Conservation (phyloP, 2,888 invertebrate species). For the Macrophya alboannulata region DNA sequence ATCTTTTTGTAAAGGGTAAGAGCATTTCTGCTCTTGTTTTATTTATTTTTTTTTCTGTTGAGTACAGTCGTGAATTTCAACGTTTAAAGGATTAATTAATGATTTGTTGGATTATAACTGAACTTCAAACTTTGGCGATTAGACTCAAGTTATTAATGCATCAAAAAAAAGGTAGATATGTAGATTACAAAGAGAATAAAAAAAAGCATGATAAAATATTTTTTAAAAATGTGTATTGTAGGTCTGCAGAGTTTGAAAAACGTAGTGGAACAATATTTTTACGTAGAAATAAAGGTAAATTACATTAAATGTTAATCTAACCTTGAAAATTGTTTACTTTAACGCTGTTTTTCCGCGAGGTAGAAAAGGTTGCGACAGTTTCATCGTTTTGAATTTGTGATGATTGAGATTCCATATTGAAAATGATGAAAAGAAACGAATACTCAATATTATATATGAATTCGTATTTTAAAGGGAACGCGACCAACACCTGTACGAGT, state of each 20-base stretch:
- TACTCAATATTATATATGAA: background rate
- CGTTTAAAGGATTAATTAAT: too few species aligned
- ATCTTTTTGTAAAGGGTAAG: too few species aligned
- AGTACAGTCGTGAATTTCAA: too few species aligned
- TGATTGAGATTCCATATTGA: slow-evolving; percentile 26
- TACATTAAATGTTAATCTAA: background rate
- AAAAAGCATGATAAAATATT: background rate
- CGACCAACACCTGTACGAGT: slow-evolving; percentile 15
- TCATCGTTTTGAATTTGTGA: background rate
- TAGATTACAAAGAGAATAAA: background rate
- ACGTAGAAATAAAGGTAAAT: background rate
- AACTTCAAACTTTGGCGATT: background rate
- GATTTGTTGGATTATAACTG: background rate
- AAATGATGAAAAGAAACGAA: background rate
- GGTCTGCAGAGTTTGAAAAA: background rate
- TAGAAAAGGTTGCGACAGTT: slow-evolving; percentile 54
- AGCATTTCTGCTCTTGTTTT: too few species aligned
- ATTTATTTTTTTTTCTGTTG: too few species aligned
- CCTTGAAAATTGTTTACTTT: slow-evolving; percentile 40
- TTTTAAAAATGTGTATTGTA: background rate
- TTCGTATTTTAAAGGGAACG: background rate
- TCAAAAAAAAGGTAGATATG: background rate
- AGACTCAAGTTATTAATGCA: background rate
- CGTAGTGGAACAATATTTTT: background rate
- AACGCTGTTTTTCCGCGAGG: slow-evolving; percentile 44